These are phyloP conservation scores for Lasioglossum calceatum DNA, from an alignment of 2,888 invertebrate species.

Conservation along the genomic window DNA sequence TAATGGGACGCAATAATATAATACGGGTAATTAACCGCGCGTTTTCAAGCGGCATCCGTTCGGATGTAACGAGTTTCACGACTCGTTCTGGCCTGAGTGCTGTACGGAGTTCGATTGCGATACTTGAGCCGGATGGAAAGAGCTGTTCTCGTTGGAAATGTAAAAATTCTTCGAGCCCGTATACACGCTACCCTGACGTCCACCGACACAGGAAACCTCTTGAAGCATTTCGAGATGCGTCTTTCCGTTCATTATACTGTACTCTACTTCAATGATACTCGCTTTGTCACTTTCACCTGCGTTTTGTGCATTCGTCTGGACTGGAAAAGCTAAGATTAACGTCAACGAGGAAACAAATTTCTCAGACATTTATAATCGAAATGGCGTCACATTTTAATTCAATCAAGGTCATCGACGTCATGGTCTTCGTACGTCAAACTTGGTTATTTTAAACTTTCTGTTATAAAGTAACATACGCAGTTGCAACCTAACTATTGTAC, in stretches of 20 bases:
- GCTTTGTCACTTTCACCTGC: not conserved
- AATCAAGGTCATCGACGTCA: too few species aligned
- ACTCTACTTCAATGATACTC: not conserved
- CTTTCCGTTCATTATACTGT: constrained; percentile 11
- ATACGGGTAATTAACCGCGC: constrained; percentile 74
- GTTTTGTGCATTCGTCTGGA: not conserved
- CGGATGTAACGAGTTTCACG: constrained; percentile 62
- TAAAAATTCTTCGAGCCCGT: constrained; percentile 9
- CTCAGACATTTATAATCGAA: too few species aligned
- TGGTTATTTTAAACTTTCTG: too few species aligned
- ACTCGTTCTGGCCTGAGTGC: constrained; percentile 17
- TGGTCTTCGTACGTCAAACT: too few species aligned
- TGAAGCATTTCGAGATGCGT: constrained; percentile 8
- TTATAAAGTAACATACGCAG: too few species aligned
- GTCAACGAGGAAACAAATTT: not conserved
- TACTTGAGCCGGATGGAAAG: constrained; percentile 27
- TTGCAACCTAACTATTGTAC: too few species aligned
- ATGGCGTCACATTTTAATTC: too few species aligned
- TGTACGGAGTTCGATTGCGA: constrained; percentile 38
- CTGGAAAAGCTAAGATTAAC: not conserved
- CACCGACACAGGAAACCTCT: constrained; percentile 8
- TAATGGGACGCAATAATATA: constrained; percentile 73
- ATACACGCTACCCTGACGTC: not conserved
- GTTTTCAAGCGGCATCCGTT: constrained; percentile 57
- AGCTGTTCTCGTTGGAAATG: constrained; percentile 50